Evolutionary conservation across 2,888 invertebrate genomes (phyloP), one percentile per base, ranked within the genome.

Genomic region (Cotesia congregata): DNA sequence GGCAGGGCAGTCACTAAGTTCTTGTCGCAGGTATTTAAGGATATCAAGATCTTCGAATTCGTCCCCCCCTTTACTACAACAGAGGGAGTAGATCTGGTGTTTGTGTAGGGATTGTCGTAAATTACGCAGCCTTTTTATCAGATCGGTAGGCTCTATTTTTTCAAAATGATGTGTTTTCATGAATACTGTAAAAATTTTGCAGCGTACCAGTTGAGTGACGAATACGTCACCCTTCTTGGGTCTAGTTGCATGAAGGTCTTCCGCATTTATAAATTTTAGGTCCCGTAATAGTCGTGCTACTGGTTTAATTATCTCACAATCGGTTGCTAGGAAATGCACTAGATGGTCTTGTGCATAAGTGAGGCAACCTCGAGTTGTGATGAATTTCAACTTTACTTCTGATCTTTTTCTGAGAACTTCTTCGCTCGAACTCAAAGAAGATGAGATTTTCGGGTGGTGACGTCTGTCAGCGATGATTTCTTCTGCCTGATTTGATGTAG

Each of bases 321-420:
- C 77, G 0, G 74, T 74, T 3, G 77, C 20, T 9, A 68, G 9
- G 6, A 79, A 77, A 67, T 77, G 79, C 3, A 67, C 70, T 9
- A 73, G 6, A 12, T 12, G 75, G 62, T 77, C 73, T 0, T 39
- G 17, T 0, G 7, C 7, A 40, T 65, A 79, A 0, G 76, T 76
- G 0, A 79, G 38, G 1, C 67, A 41, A 6, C 76, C 76, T 7
- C 76, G 64, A 0, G 20, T 9, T 15, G 1, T 12, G 6, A 12
- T 1, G 17, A 61, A 12, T 61, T 61, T 61, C 6, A 41, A 6
- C 20, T 20, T 20, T 20, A 20, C 1, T 20, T 20, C 20, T 20
- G 20, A 0, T 20, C 1, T 20, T 20, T 20, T 20, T 20, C 20
- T 20, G 0, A 2, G 20, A 1, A 1, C 20, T 20, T 20, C 20